Base-by-base conservation (phyloP, 2,888 invertebrate genomes). In the Myathropa florea region DNA sequence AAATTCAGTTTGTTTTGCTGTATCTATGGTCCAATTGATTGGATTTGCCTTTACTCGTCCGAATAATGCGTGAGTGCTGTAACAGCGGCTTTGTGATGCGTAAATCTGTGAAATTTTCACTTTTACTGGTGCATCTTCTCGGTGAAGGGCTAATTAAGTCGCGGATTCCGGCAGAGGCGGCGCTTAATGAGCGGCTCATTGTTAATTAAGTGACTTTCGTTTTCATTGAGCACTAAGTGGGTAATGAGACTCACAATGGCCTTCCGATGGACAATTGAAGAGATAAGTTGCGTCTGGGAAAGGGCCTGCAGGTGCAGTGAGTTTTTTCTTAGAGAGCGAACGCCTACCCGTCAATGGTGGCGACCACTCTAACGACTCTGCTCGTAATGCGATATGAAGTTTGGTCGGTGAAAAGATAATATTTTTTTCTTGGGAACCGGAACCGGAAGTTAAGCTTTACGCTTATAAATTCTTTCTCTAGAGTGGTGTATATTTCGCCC, bases 21-120 rank as follows among this genome's bases (percentile, higher is more conserved):
- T 53, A 55, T 59, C 18, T 26, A 55, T 33, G 64, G 71, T 71
- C 68, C 67, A 76, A 85, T 85, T 80, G 84, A 80, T 80, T 79
- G 61, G 79, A 39, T 57, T 68, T 63, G 81, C n/a, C n/a, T n/a
- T n/a, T n/a, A n/a, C n/a, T 24, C 68, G 30, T n/a, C 26, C 12
- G 36, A 68, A 39, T 65, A n/a, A n/a, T n/a, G n/a, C n/a, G n/a
- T n/a, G n/a, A n/a, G 65, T 55, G 28, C 0, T 28, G 57, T 36
- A 39, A 4, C 55, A 36, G 63, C 63, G 61, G 60, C 55, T 53
- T 67, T 39, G 14, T 18, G n/a, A 30, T 3, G 12, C 33, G 67
- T 76, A 60, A 61, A 68, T 55, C 30, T 63, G 46, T 1, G 2
- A 28, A 39, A 39, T 57, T 70, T 71, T 64, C 70, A 57, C 70